Evolutionary conservation across 2,113 vertebrate species (phyloP), one percentile per base, ranked within the genome.

Genomic region (Atherinomorus stipes): DNA sequence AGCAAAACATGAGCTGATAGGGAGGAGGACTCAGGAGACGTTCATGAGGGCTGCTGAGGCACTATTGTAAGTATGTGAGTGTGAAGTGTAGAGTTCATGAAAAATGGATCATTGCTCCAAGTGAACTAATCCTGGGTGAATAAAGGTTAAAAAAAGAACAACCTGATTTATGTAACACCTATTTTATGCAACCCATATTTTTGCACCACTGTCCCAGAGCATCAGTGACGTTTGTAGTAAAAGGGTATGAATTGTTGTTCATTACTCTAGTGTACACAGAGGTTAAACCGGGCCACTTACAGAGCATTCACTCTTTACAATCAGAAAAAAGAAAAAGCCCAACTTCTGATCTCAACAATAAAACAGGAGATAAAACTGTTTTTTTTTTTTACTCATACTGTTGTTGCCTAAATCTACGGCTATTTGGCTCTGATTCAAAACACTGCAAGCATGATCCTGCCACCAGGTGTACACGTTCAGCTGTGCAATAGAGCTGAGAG

Each of bases 111-210:
- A 31, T 31, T 42, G 42, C 58, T 69, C 42, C 49, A 44, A 54
- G 73, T 68, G 47, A 76, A 37, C 18, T 40, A 50, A 47, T 61
- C 26, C 64, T 61, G 64, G 57, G 49, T 21, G 73, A 37, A 56
- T 34, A 77, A 62, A 57, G 34, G 52, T 70, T 64, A 56, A 70
- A 77, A 65, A 70, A 57, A 64, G 44, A 68, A 51, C 8, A 8
- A 23, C 37, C 34, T 45, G 51, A 52, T 59, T 75, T 44, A 45
- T 65, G 62, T 51, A 69, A 60, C 38, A 19, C 40, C 57, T 74
- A 9, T 31, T 18, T 37, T 44, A 31, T 38, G 25, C 25, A 25
- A 61, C 73, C 56, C 57, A 53, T 22, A 67, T 67, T 21, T 26
- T 11, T 53, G 28, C 12, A 28, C 61, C 25, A 18, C 19, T 50